Base-by-base conservation (phyloP, 2,888 invertebrate species). In the Drosophila setosimentum region DNA sequence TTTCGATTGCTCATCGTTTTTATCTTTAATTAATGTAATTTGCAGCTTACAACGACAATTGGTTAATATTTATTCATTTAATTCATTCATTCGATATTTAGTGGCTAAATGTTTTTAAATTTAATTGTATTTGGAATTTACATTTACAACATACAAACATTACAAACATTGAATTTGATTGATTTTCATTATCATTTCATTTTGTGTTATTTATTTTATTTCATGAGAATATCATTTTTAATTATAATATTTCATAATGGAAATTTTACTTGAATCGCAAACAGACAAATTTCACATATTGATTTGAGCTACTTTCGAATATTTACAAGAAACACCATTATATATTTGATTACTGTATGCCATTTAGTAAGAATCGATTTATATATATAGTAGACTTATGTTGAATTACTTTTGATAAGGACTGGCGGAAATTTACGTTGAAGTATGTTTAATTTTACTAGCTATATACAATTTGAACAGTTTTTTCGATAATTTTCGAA, bases 111-210 rank as follows among this genome's bases (percentile, higher is more conserved):
- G 45, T 66, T 33, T 55, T 80, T 70, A 67, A 55, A 54, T 62
- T 68, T 71, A 65, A 73, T 66, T 61, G 62, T 59, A 73, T 73
- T 63, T 64, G 68, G 68, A 72, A 62, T 81, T 72, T 78, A 75
- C 74, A 45, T 45, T 45, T 84, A 84, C 81, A 90, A 83, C 87
- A 83, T 91, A 88, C 73, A 81, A 82, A 90, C 89, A 85, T 84
- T 84, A 89, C 76, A 89, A 87, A 89, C 90, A 84, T 87, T 78
- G 51, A 89, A 76, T 78, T 79, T 68, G 63, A 68, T 68, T 58
- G 62, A 69, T 76, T 70, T 68, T 55, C 42, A 11, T 5, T 21
- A 42, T 45, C 24, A 45, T 45, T 45, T 45, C 16, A 64, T 63
- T 59, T 59, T 59, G 67, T 70, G 59, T 70, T 42, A 60, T 76